Evolutionary conservation across 1,140 invertebrate genomes (phyloP).

Genomic region (Fopius arisanus): DNA sequence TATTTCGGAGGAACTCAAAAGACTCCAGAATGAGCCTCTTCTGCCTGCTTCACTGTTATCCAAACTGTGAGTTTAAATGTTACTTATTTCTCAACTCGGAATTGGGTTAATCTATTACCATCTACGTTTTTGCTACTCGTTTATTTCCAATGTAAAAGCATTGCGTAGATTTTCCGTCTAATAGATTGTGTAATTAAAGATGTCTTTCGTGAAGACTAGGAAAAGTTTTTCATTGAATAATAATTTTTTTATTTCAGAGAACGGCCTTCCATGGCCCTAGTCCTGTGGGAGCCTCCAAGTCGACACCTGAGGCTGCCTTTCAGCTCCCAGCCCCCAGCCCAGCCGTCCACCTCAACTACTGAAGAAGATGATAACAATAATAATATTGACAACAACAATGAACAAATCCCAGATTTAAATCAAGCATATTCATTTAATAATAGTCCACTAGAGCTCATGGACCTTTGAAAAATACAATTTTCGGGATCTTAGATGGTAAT

Average conservation of each 20-base stretch:
- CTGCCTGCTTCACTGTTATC: constrained; percentile 68
- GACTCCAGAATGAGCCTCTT: constrained; percentile 69
- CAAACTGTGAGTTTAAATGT: constrained; percentile 64
- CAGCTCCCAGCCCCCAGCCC: constrained; percentile 35
- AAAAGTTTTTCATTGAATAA: too few species aligned
- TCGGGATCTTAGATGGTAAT: background rate
- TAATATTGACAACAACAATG: constrained; percentile 46
- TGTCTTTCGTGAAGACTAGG: too few species aligned
- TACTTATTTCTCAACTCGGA: background rate
- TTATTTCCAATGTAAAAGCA: too few species aligned
- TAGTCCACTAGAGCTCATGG: constrained; percentile 54
- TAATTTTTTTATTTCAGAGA: constrained; percentile 59
- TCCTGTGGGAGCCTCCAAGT: constrained; percentile 78
- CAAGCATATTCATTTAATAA: constrained; percentile 33
- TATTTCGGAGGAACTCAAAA: constrained; percentile 76
- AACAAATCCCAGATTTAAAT: constrained; percentile 53
- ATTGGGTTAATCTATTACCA: too few species aligned
- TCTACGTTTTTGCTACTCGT: too few species aligned
- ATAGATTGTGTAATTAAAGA: too few species aligned
- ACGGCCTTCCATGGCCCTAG: constrained; percentile 77
- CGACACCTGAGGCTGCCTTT: constrained; percentile 62
- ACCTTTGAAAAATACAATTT: constrained; percentile 44
- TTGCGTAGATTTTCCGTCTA: too few species aligned
- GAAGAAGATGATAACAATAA: constrained; percentile 49
- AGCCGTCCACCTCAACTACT: constrained; percentile 25